Base-by-base conservation (phyloP, 2,797 vertebrate genomes). In the Knipowitschia caucasica region DNA sequence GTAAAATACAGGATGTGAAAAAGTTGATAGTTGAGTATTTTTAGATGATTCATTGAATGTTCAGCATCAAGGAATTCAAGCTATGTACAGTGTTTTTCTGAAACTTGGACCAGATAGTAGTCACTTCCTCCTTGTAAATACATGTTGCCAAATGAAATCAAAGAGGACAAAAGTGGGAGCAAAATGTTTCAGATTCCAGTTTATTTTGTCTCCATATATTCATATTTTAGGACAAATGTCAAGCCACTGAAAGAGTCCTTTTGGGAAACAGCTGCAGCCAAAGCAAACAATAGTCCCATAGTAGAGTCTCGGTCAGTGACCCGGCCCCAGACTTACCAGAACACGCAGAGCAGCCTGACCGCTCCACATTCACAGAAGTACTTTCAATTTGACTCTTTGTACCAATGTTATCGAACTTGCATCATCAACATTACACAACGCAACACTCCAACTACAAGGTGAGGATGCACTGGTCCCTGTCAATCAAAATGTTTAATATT, bases 261-360 rank as follows among this genome's bases (percentile, higher is more conserved):
- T 47, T 47, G 45, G 26, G 44, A 47, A 47, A 47, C 45, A 1
- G 45, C 27, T 20, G 20, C 4, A 21, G 45, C 45, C 45, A 47
- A 47, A 47, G 20, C 45, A 47, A 47, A 47, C 45, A 47, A 17
- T 21, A 3, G 17, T 47, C 27, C 31, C 45, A 47, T 47, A 30
- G 26, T 27, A 47, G 27, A 47, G 27, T 12, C 45, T 30, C 27
- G 27, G 10, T 31, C 45, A 47, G 26, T 31, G 45, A 47, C 45
- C 45, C 45, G 21, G 27, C 45, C 45, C 45, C 9, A 20, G n/a
- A 25, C 45, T 45, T 45, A 20, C 17, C 9, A 39, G 18, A 44
- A 26, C 14, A 17, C 3, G 2, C 27, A 20, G 26, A 31, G 21
- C 27, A 47, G 27, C 21, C 27, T 47, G 44, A 46, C 44, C 26